Percentiles rank a stretch among this genome's conserved stretches.
phyloP scores from a whole-genome alignment of 2,888 invertebrate species.

The Timandra comae region DNA sequence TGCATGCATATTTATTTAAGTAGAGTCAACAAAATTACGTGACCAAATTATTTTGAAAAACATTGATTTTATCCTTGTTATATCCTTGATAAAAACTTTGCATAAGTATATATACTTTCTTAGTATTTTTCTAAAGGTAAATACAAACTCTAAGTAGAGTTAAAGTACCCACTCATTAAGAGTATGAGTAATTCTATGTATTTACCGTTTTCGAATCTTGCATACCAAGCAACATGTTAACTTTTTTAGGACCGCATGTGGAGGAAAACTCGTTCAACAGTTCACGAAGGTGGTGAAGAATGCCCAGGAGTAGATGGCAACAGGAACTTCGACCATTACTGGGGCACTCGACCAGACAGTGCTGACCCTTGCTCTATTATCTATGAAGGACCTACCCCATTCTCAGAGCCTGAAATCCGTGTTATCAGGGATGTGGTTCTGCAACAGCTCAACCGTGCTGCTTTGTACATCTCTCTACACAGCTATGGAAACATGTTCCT shows the following conservation, averaged over 20 bases:
- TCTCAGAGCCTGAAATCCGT: constrained; percentile 82
- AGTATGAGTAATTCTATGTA: too few species aligned
- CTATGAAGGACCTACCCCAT: constrained; percentile 79
- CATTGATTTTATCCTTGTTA: constrained; percentile 5
- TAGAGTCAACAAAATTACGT: too few species aligned
- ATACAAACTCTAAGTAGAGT: too few species aligned
- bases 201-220: too few species aligned
- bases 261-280: constrained; percentile 81
- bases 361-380: constrained; percentile 77
- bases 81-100: too few species aligned
- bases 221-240: too few species aligned
- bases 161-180: too few species aligned
- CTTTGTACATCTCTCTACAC: constrained; percentile 85
- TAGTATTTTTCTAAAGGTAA: too few species aligned
- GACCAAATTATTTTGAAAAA: too few species aligned
- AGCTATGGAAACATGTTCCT: constrained; percentile 83
- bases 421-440: constrained; percentile 77
- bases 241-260: constrained; percentile 79
- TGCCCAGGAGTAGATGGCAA: constrained; percentile 87
- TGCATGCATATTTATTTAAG: too few species aligned
- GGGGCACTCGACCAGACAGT: constrained; percentile 76
- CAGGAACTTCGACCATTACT: constrained; percentile 84
- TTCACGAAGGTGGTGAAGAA: constrained; percentile 42
- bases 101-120: too few species aligned
- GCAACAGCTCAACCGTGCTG: constrained; percentile 60